Base-by-base conservation (phyloP, 2,113 vertebrate genomes). In the Tauraco erythrolophus region DNA sequence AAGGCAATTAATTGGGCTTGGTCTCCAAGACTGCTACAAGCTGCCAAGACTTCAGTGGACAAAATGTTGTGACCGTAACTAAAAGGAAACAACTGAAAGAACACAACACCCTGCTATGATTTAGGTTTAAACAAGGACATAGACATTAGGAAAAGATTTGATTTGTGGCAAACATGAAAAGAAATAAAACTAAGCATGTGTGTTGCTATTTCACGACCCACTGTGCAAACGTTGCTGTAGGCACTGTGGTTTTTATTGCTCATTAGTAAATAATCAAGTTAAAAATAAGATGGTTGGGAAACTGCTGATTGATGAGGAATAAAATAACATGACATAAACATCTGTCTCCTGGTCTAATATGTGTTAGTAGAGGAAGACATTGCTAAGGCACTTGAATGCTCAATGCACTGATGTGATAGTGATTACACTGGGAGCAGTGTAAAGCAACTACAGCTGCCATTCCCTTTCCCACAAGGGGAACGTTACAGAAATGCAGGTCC, bases 261-360 rank as follows among this genome's bases (percentile, higher is more conserved):
- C 96, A 95, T 98, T 98, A 98, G 97, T 98, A 98, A 98, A 97
- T 97, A 97, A 97, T 96, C 95, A 95, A 97, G 98, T 97, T 97
- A 97, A 97, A 97, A 96, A 96, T 96, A 96, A 96, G 97, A 98
- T 95, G 84, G 89, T 93, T 94, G 76, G 70, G 96, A 97, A 98
- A 97, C 90, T 57, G 57, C 86, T 98, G 98, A 98, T 95, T 97
- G 98, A 98, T 98, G 96, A 97, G 96, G 97, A 96, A 96, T 96
- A 97, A 97, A 93, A 91, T 94, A 84, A 95, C 85, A 94, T 56
- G 77, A 88, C 95, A 97, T 89, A 96, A 97, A 98, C 98, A 89
- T 95, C 97, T 98, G 95, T 97, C 97, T 98, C 95, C 94, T 28
- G 27, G 89, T 95, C 91, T 96, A 96, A 95, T 84, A 87, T 27